phyloP scores from a whole-genome alignment of 1,140 invertebrate species.

The Aphelinus certus region DNA sequence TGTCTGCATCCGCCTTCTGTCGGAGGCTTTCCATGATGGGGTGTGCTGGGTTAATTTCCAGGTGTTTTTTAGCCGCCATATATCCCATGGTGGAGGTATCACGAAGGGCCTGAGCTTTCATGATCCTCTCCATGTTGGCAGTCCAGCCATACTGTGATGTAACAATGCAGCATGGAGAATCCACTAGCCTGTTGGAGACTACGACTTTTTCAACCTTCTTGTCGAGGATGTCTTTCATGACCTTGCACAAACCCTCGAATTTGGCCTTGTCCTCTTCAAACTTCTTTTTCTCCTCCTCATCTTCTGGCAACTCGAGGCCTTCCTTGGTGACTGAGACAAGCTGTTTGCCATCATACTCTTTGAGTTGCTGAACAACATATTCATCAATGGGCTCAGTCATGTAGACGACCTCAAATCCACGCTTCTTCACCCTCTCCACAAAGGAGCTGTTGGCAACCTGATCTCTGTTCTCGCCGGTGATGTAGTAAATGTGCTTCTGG shows the following conservation, averaged over 20 bases:
- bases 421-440: conserved; percentile 96
- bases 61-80: conserved; percentile 98
- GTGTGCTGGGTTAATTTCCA: conserved; percentile 98
- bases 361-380: conserved; percentile 98
- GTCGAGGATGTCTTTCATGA: conserved; percentile 98
- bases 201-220: conserved; percentile 98
- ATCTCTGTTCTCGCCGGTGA: conserved; percentile 95
- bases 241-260: conserved; percentile 95
- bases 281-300: conserved; percentile 97
- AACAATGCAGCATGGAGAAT: conserved; percentile 98
- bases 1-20: conserved; percentile 92
- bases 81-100: conserved; percentile 98
- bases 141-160: conserved; percentile 99
- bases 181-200: conserved; percentile 92
- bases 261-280: conserved; percentile 94
- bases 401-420: conserved; percentile 97
- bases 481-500: conserved; percentile 98
- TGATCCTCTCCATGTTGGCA: conserved; percentile 99
- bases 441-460: conserved; percentile 96
- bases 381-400: conserved; percentile 99
- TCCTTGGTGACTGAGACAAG: conserved; percentile 98
- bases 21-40: conserved; percentile 91
- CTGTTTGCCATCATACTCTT: conserved; percentile 96
- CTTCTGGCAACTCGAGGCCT: conserved; percentile 95
- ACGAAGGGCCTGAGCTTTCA: conserved; percentile 96